Conservation (phyloP, 1,140 invertebrate genomes). For the Anastrepha obliqua region DNA sequence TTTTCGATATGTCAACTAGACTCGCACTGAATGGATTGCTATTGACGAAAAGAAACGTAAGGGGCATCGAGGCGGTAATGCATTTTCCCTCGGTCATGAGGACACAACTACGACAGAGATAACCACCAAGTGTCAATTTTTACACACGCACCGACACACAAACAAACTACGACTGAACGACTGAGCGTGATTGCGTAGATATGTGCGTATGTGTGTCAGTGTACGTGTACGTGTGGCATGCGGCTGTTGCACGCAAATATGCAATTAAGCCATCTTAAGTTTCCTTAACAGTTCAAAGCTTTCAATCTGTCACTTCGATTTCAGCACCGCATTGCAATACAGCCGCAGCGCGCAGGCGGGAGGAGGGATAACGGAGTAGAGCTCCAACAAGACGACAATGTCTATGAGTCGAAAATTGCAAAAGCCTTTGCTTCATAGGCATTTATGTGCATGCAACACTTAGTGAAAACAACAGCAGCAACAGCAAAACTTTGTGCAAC, state of each 20-base stretch:
- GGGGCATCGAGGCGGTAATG: slow-evolving; percentile 25
- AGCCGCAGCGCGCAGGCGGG: background rate
- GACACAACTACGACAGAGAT: background rate
- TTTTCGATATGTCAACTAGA: slow-evolving; percentile 34
- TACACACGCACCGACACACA: slow-evolving; percentile 19
- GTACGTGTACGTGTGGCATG: background rate
- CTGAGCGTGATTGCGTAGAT: background rate
- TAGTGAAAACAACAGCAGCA: background rate
- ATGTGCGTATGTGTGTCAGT: background rate
- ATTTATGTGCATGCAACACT: background rate
- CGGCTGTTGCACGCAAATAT: slow-evolving; percentile 46
- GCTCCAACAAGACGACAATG: background rate
- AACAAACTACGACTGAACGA: background rate
- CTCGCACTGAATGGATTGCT: slow-evolving; percentile 27
- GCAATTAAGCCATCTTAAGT: slow-evolving; percentile 54
- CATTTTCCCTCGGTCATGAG: background rate
- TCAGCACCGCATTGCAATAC: slow-evolving; percentile 48
- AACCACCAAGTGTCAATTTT: slow-evolving; percentile 48
- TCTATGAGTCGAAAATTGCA: slow-evolving; percentile 27
- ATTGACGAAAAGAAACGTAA: background rate
- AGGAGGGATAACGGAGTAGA: background rate
- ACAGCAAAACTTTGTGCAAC: background rate
- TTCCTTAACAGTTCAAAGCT: slow-evolving; percentile 54
- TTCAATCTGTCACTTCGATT: slow-evolving; percentile 53
- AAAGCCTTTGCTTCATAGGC: background rate